phyloP scores from a whole-genome alignment of 2,888 invertebrate genomes.

The Griposia aprilina region DNA sequence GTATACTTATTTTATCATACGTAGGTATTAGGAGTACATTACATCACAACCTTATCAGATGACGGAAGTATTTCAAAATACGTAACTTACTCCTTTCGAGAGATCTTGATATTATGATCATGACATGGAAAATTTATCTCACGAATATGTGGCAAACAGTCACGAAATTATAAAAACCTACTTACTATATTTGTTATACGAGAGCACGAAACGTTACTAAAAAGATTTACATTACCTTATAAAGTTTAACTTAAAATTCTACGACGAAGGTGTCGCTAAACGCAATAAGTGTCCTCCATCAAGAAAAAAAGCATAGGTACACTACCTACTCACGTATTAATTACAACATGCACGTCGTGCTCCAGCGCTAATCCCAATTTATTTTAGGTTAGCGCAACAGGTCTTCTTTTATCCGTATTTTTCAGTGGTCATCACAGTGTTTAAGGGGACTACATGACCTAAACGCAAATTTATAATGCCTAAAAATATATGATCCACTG shows the following conservation, averaged over 20 bases:
- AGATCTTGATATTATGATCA: constrained; percentile 70
- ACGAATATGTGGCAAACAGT: constrained; percentile 67
- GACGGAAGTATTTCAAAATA: constrained; percentile 77
- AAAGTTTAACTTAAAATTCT: background rate
- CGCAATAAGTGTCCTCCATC: background rate
- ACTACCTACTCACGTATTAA: background rate
- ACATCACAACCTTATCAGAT: constrained; percentile 76
- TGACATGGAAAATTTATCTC: constrained; percentile 74
- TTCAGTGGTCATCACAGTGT: background rate
- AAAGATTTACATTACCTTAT: constrained; percentile 8
- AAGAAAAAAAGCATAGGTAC: background rate
- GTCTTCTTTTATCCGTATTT: background rate
- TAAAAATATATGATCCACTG: no score
- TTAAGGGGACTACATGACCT: no score
- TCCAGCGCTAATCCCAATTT: background rate
- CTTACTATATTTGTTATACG: constrained; percentile 47
- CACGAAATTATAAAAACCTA: constrained; percentile 69
- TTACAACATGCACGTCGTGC: no score
- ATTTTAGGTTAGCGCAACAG: background rate
- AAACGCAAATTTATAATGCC: no score
- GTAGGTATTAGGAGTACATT: constrained; percentile 48
- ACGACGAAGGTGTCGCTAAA: constrained; percentile 4
- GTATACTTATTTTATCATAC: constrained; percentile 14
- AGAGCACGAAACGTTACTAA: constrained; percentile 28
- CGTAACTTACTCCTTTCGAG: constrained; percentile 66